Conservation (phyloP, 2,113 vertebrate genomes). For the Lates calcarifer region DNA sequence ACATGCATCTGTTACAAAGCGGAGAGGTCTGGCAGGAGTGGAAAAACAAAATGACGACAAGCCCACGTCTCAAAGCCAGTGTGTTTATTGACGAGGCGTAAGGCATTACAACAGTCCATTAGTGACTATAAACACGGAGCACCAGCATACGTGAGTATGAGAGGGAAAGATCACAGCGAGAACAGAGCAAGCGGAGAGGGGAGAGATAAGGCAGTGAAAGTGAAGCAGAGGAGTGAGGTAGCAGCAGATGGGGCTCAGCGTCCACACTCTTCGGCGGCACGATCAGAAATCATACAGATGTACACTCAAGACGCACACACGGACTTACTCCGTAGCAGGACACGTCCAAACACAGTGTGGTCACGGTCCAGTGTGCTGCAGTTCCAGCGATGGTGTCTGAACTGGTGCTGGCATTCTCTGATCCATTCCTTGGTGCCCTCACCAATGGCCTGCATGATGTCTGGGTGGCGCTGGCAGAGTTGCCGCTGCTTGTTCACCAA, state of each 20-base stretch:
- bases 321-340: conserved; percentile 95
- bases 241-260: neutral
- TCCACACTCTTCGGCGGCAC: neutral
- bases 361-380: conserved; percentile 97
- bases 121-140: conserved; percentile 68
- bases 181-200: conserved; percentile 17
- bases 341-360: conserved; percentile 96
- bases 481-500: conserved; percentile 97
- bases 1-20: conserved; percentile 31
- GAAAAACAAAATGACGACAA: conserved; percentile 64
- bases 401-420: conserved; percentile 97
- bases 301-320: conserved; percentile 3
- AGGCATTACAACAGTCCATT: conserved; percentile 70
- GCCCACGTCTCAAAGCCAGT: conserved; percentile 32
- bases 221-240: neutral
- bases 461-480: conserved; percentile 95
- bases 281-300: neutral
- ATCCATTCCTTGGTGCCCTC: conserved; percentile 99
- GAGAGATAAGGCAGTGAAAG: conserved; percentile 32
- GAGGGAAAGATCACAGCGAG: conserved; percentile 27
- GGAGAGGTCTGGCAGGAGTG: conserved; percentile 38
- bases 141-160: conserved; percentile 36
- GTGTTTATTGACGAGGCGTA: conserved; percentile 73
- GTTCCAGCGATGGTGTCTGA: conserved; percentile 98
- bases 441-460: conserved; percentile 98